Evolutionary conservation across 1,140 invertebrate genomes (phyloP), one percentile per base, ranked within the genome.

Genomic region (Anoplophora glabripennis): DNA sequence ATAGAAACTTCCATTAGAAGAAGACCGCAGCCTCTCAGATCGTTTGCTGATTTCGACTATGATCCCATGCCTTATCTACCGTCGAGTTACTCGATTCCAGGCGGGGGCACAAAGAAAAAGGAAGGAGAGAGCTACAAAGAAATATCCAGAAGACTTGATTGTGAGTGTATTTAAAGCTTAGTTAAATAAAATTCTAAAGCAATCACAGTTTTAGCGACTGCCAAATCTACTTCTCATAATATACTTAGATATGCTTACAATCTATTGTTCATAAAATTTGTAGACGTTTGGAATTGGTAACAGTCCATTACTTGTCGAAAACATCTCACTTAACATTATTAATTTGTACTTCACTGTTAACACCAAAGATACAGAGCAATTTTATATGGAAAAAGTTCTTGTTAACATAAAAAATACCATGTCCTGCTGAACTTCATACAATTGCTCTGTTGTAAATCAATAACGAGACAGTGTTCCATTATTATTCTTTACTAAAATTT

Each of bases 111-210:
- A 21, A 67, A 63, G 41, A 73, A 60, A 9, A 70, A 73, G 15
- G 71, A 72, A 56, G 62, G 64, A 0, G 71, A 74, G 56, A 69
- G 64, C 34, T 74, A 72, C 53, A 73, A 71, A 47, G 73, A 75
- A 35, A 69, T 75, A 15, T 73, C 72, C 3, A 61, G 73, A 57
- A 63, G 73, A 59, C 59, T 75, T 8, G 73, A 75, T 57, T 74
- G 72, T 68, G 64, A 69, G 69, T 67, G 3, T 17, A 28, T 28
- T 28, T 28, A 28, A 28, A 28, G 21, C 3, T n/a, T 5, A 28
- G 5, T 28, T 5, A 28, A 28, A 28, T 28, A 28, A 28, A 28
- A 28, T 5, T 28, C 21, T 28, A 28, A 28, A 28, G 21, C 21
- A 28, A 28, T 28, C 21, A 28, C 21, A 5, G 21, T 28, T 28